A percentile compares a stretch with the other conserved stretches of the same genome.
These are phyloP conservation scores for Xanthostigma xanthostigma DNA, from an alignment of 2,888 invertebrate genomes.

Conservation along the genomic window DNA sequence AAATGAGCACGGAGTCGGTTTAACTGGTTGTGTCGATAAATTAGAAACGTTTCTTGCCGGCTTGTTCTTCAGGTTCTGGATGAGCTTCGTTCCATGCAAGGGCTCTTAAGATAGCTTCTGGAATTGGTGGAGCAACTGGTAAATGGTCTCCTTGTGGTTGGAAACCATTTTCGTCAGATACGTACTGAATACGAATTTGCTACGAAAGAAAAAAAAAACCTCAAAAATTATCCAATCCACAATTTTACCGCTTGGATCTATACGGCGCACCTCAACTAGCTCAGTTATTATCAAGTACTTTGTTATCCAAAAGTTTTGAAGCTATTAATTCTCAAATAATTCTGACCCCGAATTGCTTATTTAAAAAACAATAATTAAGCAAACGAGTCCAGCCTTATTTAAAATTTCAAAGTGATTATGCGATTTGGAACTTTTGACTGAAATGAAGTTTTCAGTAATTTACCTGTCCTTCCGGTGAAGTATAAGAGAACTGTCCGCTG, in stretches of 20 bases:
- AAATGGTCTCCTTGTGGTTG: constrained; percentile 3
- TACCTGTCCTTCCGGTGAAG: constrained; percentile 30
- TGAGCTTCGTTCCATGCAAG: background rate
- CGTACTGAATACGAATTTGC: background rate
- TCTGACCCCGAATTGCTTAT: too few species aligned
- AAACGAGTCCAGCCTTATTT: too few species aligned
- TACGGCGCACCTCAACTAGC: too few species aligned
- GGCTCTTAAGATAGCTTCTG: constrained; percentile 1
- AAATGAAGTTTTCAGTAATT: too few species aligned
- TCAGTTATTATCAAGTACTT: too few species aligned
- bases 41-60: background rate
- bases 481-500: constrained; percentile 32
- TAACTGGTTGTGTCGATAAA: background rate
- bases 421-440: too few species aligned
- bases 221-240: background rate
- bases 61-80: background rate
- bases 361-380: too few species aligned
- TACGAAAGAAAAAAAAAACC: background rate
- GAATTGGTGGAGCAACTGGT: constrained; percentile 2
- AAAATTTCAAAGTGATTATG: too few species aligned
- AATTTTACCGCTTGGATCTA: too few species aligned
- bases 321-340: too few species aligned
- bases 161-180: constrained; percentile 6
- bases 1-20: background rate
- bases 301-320: background rate